Percentiles rank a stretch among this genome's conserved stretches.
phyloP scores from a whole-genome alignment of 2,888 invertebrate species.

The Eristalinus sepulchralis region DNA sequence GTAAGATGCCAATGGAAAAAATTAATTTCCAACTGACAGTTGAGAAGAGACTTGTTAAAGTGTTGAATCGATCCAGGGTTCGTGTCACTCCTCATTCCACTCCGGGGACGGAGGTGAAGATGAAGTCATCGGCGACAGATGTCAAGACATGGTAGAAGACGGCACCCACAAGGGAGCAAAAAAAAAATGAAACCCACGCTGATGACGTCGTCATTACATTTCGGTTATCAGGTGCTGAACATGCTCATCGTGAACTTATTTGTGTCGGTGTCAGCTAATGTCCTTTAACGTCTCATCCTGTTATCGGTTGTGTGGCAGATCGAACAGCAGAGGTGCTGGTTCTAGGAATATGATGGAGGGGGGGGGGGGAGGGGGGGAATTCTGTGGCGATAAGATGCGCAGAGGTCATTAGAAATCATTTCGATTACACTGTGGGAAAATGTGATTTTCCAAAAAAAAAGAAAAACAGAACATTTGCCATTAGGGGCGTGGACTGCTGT shows the following conservation, averaged over 20 bases:
- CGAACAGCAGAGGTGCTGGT: neutral
- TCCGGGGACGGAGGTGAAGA: neutral
- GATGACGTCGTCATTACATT: slow-evolving; percentile 33
- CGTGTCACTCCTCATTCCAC: neutral
- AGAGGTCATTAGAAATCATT: neutral
- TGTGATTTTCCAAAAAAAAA: neutral
- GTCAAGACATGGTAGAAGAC: slow-evolving; percentile 8
- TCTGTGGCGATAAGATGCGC: neutral
- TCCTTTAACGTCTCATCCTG: slow-evolving; percentile 1
- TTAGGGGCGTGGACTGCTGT: neutral
- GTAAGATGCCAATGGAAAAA: neutral
- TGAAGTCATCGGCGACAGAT: slow-evolving; percentile 28
- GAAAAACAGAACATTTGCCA: no score
- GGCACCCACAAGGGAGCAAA: neutral
- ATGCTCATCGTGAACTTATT: neutral
- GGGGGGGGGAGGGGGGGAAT: neutral
- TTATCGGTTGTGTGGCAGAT: neutral
- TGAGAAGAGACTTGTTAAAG: slow-evolving; percentile 32
- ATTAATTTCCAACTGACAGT: slow-evolving; percentile 39
- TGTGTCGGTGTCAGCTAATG: slow-evolving; percentile 13
- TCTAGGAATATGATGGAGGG: neutral
- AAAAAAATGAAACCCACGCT: neutral
- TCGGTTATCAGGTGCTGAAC: slow-evolving; percentile 13
- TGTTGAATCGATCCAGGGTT: slow-evolving; percentile 30
- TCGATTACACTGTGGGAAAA: neutral